These are phyloP conservation scores for Rhimphoctona megacephalus DNA, from an alignment of 2,888 invertebrate genomes.

Conservation along the genomic window DNA sequence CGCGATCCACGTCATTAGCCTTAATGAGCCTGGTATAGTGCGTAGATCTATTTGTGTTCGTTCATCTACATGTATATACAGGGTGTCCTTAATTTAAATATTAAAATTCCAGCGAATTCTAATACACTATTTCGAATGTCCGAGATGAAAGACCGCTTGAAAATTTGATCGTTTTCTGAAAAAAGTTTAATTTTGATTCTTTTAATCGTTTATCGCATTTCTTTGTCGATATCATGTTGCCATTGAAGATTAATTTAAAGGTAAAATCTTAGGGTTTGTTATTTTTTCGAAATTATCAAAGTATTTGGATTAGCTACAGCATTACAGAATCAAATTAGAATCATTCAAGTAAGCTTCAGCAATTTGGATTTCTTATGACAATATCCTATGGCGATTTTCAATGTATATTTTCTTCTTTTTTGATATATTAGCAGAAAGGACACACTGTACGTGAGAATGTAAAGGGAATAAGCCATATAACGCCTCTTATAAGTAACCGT, in stretches of 20 bases:
- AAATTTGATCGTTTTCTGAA: neutral
- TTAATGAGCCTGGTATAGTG: constrained; percentile 76
- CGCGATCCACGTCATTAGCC: constrained; percentile 79
- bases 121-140: neutral
- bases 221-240: neutral
- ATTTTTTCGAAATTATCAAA: neutral
- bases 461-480: constrained; percentile 44
- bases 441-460: constrained; percentile 13
- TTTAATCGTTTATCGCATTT: neutral
- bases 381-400: neutral
- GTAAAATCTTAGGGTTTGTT: neutral
- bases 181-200: neutral
- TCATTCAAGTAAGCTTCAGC: neutral
- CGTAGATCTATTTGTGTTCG: constrained; percentile 14
- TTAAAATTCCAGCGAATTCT: no score
- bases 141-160: neutral
- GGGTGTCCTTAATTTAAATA: constrained; percentile 16
- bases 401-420: neutral
- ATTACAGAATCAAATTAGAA: neutral
- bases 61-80: neutral
- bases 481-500: constrained; percentile 69
- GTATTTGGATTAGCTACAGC: neutral
- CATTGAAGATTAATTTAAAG: no score
- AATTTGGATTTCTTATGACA: neutral
- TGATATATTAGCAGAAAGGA: neutral